Percentiles rank a stretch among this genome's conserved stretches.
phyloP scores from a whole-genome alignment of 1,140 invertebrate species.

The Drosophila lowei region DNA sequence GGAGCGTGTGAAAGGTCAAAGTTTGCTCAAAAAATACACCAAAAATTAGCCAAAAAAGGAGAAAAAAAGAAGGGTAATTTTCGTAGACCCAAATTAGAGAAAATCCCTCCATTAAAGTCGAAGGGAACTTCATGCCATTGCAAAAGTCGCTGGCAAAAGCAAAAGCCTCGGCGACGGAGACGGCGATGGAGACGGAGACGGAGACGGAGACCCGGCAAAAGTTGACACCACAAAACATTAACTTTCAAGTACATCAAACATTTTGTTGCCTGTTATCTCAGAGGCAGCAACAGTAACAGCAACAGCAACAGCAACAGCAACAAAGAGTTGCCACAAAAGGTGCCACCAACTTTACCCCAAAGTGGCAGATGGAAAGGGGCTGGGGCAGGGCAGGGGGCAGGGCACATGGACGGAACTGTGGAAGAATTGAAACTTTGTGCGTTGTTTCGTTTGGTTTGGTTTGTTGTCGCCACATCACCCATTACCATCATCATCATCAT shows the following conservation, averaged over 20 bases:
- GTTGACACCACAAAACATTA: constrained; percentile 74
- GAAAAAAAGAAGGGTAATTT: constrained; percentile 39
- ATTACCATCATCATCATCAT: constrained; percentile 24
- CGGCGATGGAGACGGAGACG: not conserved
- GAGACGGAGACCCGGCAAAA: constrained; percentile 30
- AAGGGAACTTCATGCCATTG: constrained; percentile 23
- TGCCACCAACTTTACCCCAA: constrained; percentile 75
- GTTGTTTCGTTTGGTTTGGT: constrained; percentile 63
- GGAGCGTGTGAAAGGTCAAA: constrained; percentile 65
- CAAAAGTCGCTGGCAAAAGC: constrained; percentile 26
- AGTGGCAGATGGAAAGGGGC: constrained; percentile 26
- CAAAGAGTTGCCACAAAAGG: constrained; percentile 50
- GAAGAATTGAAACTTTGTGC: constrained; percentile 72
- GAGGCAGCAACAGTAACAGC: constrained; percentile 36
- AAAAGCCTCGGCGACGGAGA: constrained; percentile 2
- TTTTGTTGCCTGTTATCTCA: constrained; percentile 73
- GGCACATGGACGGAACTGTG: constrained; percentile 2
- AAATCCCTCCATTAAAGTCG: constrained; percentile 54
- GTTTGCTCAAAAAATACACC: constrained; percentile 19
- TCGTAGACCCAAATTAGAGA: constrained; percentile 50
- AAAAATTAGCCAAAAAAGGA: not conserved
- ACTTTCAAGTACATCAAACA: constrained; percentile 79
- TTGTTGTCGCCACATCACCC: constrained; percentile 7
- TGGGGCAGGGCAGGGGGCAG: not conserved
- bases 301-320: constrained; percentile 29